Conservation (phyloP, 2,888 invertebrate species). For the Chymomyza caudatula region DNA sequence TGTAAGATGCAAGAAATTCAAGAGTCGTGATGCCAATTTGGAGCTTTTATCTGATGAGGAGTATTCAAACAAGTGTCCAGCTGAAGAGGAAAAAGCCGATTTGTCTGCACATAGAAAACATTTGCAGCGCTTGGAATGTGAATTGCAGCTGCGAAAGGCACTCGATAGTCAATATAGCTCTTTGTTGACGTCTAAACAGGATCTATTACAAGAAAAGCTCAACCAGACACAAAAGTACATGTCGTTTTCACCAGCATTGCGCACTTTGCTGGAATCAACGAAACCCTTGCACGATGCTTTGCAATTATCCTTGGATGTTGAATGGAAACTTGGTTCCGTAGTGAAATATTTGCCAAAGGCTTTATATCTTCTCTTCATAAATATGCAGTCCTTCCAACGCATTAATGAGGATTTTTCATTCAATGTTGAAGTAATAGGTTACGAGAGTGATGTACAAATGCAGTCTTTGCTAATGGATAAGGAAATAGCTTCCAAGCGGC, state of each 20-base stretch:
- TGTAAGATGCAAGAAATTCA: constrained; percentile 95
- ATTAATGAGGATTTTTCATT: constrained; percentile 21
- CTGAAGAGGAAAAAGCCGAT: constrained; percentile 58
- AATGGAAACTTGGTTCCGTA: constrained; percentile 86
- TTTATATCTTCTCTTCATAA: constrained; percentile 91
- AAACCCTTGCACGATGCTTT: constrained; percentile 94
- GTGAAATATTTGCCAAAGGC: constrained; percentile 88
- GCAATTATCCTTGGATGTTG: constrained; percentile 87
- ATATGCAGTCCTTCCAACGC: constrained; percentile 80
- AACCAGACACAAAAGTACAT: constrained; percentile 87
- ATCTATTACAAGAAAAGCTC: constrained; percentile 86
- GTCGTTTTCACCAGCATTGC: constrained; percentile 88
- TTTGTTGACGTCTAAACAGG: constrained; percentile 87
- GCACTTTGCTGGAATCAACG: constrained; percentile 85
- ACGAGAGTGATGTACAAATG: constrained; percentile 55
- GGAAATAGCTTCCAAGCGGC: constrained; percentile 9
- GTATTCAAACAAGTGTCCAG: constrained; percentile 81
- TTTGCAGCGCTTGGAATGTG: constrained; percentile 93
- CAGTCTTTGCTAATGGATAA: constrained; percentile 36
- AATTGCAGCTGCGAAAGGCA: constrained; percentile 91
- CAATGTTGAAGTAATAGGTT: constrained; percentile 46
- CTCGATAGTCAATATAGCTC: constrained; percentile 87
- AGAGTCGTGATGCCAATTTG: constrained; percentile 96
- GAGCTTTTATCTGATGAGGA: constrained; percentile 90
- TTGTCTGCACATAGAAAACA: constrained; percentile 85